Base-by-base conservation (phyloP, 1,140 invertebrate species). In the Bombus ignitus region DNA sequence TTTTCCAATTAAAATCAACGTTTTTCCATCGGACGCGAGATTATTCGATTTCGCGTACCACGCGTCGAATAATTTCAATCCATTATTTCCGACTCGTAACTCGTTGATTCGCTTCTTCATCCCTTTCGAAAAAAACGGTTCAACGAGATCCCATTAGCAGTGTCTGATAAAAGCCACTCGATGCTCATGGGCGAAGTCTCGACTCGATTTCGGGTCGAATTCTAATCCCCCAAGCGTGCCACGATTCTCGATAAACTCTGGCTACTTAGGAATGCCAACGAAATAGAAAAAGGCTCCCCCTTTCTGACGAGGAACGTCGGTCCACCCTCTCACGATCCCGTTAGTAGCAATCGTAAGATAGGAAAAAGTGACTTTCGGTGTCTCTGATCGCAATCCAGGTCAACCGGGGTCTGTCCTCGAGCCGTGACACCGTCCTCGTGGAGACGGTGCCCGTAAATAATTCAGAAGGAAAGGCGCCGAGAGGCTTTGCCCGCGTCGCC, bases 361-460 rank as follows among this genome's bases (percentile, higher is more conserved):
- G 65, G 76, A 75, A 84, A 68, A 73, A 87, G 70, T 83, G 88
- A 90, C 79, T 90, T 90, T 88, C 62, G 83, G 83, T 86, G 83
- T 90, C 88, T 90, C 83, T 71, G 86, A 89, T 89, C 85, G 82
- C 79, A 75, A 92, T 91, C 90, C 90, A 81, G 91, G 89, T 92
- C 91, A 91, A 92, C 87, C 74, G 75, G 86, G 86, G 65, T 87
- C 85, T 86, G 84, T 84, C 82, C 71, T 85, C 72, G 72, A 85
- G 85, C 66, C 87, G 78, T 84, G 90, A 90, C 88, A 87, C 83
- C 83, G 86, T 88, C 90, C 47, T 83, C 87, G 71, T 70, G 72
- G 62, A 91, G 83, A 92, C 87, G 86, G 83, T 82, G 86, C 78
- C 85, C 85, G 90, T 92, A 92, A 92, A 92, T 92, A 92, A 92